Evolutionary conservation across 2,113 vertebrate genomes (phyloP).

Genomic region (Clinocottus analis): DNA sequence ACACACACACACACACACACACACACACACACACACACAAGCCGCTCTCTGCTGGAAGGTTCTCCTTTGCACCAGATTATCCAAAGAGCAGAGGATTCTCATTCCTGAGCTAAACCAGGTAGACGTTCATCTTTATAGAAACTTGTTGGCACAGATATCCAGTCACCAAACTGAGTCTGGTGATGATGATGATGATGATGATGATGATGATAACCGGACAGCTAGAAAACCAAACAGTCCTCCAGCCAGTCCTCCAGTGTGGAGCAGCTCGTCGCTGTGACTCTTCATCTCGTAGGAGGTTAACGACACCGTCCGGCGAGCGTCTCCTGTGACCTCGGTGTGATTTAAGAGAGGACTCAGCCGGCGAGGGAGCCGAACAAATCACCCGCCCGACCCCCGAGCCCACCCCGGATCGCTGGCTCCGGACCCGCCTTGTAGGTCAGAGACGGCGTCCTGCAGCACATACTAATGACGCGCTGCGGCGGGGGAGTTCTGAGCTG

Average conservation of each 20-base stretch:
- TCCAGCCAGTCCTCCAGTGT: too few species aligned
- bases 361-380: not conserved
- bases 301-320: not conserved
- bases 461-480: conserved; percentile 22
- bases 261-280: too few species aligned
- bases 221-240: too few species aligned
- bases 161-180: too few species aligned
- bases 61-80: conserved; percentile 29
- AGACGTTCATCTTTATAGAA: not conserved
- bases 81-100: not conserved
- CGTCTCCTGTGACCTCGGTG: not conserved
- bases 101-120: not conserved
- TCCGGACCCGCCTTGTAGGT: not conserved
- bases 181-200: too few species aligned
- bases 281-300: not conserved
- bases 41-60: conserved; percentile 18
- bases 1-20: not conserved
- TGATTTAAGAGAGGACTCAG: not conserved
- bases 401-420: not conserved
- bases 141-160: too few species aligned
- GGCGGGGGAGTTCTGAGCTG: not conserved
- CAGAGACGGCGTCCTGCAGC: not conserved
- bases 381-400: not conserved
- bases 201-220: too few species aligned
- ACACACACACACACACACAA: conserved; percentile 22